Evolutionary conservation across 2,113 vertebrate genomes (phyloP), one percentile per base, ranked within the genome.

Genomic region (Callithrix jacchus): DNA sequence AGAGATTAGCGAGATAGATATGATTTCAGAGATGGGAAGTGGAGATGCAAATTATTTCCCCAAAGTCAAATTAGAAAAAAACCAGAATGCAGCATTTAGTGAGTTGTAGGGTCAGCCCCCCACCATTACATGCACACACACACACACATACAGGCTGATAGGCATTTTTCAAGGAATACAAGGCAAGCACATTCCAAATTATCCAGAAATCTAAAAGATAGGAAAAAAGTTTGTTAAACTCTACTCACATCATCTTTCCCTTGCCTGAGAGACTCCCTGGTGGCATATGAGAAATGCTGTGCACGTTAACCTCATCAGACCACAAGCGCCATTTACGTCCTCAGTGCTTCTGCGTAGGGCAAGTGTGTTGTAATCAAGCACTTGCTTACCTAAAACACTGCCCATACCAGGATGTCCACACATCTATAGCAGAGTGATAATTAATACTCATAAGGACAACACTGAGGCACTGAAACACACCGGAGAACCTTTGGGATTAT

Each of bases 21-120:
- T 85, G 40, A 93, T 94, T 95, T 93, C 86, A 85, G 52, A 91
- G 40, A 74, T 20, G 61, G 32, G 32, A 95, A 73, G 40, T 10
- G n/a, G 32, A 96, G 30, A 91, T 37, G 82, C 54, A 94, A 95
- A 6, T 64, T 66, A 82, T 82, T 93, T 91, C 30, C 64, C 68
- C 58, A 85, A 66, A 91, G 71, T 83, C 70, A 93, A 91, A 87
- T 95, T 71, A 89, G 95, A 94, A 61, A 76, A 74, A 91, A 89
- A 87, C 82, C 49, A 91, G 79, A 93, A 93, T 35, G 32, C 20
- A 27, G 68, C n/a, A 61, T 64, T 87, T 79, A 70, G 1, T 77
- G 45, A 74, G 20, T 20, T 58, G 3, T 77, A 85, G 40, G 27
- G 54, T 64, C 49, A 21, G 12, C 27, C 6, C 27, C 37, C 10